A percentile compares a stretch with the other conserved stretches of the same genome.
Conservation (phyloP, 2,113 vertebrate genomes). For the Osmerus eperlanus region DNA sequence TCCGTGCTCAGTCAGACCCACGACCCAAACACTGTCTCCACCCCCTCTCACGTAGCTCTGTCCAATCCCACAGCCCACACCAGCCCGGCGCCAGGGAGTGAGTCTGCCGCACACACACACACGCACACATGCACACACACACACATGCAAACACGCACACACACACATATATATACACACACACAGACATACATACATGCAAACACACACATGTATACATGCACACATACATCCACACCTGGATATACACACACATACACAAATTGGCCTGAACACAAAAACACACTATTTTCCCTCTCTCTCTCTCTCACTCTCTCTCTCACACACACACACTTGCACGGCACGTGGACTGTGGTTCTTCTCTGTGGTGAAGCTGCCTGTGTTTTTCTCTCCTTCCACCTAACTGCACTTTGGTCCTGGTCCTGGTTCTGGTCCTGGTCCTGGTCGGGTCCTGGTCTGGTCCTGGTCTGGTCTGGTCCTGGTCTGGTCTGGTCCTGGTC, state of each 20-base stretch:
- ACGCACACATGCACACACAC: slow-evolving; percentile 30
- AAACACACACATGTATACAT: slow-evolving; percentile 58
- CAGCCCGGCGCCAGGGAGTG: slow-evolving; percentile 88
- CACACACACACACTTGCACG: slow-evolving; percentile 26
- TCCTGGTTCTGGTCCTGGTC: background rate
- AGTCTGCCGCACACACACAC: slow-evolving; percentile 78
- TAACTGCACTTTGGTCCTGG: background rate
- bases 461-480: background rate
- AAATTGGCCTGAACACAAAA: background rate
- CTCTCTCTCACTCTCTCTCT: background rate
- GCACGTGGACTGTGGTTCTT: slow-evolving; percentile 4
- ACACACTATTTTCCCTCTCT: too few relatives aligned
- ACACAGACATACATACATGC: slow-evolving; percentile 22
- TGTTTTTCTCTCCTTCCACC: background rate
- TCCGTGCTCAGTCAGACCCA: slow-evolving; percentile 94
- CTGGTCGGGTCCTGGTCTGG: too few relatives aligned
- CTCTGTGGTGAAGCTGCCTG: background rate
- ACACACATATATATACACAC: slow-evolving; percentile 12
- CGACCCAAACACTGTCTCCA: slow-evolving; percentile 96
- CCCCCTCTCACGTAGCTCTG: slow-evolving; percentile 92
- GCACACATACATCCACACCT: slow-evolving; percentile 42
- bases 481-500: too few relatives aligned
- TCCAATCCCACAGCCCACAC: slow-evolving; percentile 88
- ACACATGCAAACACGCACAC: slow-evolving; percentile 33
- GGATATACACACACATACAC: slow-evolving; percentile 14